phyloP scores from a whole-genome alignment of 2,888 invertebrate genomes.

The Leistus spinibarbis region DNA sequence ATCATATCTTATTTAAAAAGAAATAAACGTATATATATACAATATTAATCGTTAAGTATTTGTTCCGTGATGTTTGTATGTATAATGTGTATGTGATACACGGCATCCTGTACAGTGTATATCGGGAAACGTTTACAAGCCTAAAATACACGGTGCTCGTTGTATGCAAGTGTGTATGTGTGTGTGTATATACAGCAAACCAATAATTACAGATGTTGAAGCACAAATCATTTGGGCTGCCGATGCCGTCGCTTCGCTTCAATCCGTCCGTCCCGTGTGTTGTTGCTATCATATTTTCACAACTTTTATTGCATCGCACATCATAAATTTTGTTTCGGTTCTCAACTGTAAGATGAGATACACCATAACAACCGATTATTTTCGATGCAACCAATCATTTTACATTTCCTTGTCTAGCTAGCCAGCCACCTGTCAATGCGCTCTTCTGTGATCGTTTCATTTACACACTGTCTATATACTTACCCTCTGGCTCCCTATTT shows the following conservation, averaged over 20 bases:
- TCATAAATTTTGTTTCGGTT: conserved; percentile 23
- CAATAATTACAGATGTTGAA: conserved; percentile 2
- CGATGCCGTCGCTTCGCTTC: neutral
- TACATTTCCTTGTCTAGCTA: conserved; percentile 18
- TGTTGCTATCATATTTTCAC: neutral
- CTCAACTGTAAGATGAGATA: conserved; percentile 33
- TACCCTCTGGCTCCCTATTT: too few relatives aligned
- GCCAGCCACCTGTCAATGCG: conserved; percentile 16
- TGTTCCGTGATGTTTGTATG: too few relatives aligned
- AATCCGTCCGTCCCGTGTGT: too few relatives aligned
- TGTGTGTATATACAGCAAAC: neutral
- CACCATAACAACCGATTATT: conserved; percentile 22
- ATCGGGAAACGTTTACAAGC: conserved; percentile 20
- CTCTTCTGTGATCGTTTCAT: conserved; percentile 27
- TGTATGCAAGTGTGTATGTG: conserved; percentile 5
- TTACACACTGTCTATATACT: too few relatives aligned
- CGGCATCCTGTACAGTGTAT: neutral
- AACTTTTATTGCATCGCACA: conserved; percentile 36
- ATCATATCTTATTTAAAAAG: too few relatives aligned
- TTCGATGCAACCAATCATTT: conserved; percentile 30
- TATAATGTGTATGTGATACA: neutral
- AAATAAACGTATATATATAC: too few relatives aligned
- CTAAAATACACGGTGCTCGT: conserved; percentile 27
- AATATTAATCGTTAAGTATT: too few relatives aligned
- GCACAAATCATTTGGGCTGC: conserved; percentile 24